Percentiles rank a stretch among this genome's conserved stretches.
Conservation (phyloP, 2,797 vertebrate genomes). For the Syngnathus rostellatus region DNA sequence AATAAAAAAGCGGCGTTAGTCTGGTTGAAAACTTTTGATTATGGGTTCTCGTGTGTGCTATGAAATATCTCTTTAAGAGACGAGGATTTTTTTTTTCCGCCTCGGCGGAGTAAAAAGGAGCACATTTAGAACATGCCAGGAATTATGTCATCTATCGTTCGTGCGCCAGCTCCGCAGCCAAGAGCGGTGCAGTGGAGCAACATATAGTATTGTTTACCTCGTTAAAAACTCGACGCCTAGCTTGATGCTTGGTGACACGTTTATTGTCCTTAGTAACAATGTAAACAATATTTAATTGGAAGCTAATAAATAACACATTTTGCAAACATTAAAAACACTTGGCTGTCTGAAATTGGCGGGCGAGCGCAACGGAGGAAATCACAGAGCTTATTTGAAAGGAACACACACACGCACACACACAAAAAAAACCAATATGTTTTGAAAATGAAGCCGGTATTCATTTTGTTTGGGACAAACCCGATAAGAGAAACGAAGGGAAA, state of each 20-base stretch:
- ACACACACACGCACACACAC: slow-evolving; percentile 22
- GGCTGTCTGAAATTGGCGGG: slow-evolving; percentile 52
- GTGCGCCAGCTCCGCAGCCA: slow-evolving; percentile 78
- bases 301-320: slow-evolving; percentile 71
- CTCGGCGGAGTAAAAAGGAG: slow-evolving; percentile 72
- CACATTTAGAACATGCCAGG: slow-evolving; percentile 83
- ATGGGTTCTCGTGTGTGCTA: slow-evolving; percentile 53
- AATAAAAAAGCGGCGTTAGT: slow-evolving; percentile 38
- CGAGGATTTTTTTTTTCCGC: slow-evolving; percentile 45
- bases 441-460: slow-evolving; percentile 36
- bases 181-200: slow-evolving; percentile 79
- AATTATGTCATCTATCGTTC: slow-evolving; percentile 84
- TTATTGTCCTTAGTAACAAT: slow-evolving; percentile 86
- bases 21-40: slow-evolving; percentile 53
- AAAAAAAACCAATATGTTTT: slow-evolving; percentile 31
- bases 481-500: slow-evolving; percentile 30
- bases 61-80: slow-evolving; percentile 72
- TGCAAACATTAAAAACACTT: slow-evolving; percentile 32
- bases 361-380: slow-evolving; percentile 35
- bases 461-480: slow-evolving; percentile 37
- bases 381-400: slow-evolving; percentile 33
- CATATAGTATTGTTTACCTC: slow-evolving; percentile 93
- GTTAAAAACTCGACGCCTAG: slow-evolving; percentile 83
- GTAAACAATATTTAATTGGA: slow-evolving; percentile 82
- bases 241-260: slow-evolving; percentile 76